Conservation (phyloP, 2,797 vertebrate genomes). For the Myoxocephalus aenaeus region DNA sequence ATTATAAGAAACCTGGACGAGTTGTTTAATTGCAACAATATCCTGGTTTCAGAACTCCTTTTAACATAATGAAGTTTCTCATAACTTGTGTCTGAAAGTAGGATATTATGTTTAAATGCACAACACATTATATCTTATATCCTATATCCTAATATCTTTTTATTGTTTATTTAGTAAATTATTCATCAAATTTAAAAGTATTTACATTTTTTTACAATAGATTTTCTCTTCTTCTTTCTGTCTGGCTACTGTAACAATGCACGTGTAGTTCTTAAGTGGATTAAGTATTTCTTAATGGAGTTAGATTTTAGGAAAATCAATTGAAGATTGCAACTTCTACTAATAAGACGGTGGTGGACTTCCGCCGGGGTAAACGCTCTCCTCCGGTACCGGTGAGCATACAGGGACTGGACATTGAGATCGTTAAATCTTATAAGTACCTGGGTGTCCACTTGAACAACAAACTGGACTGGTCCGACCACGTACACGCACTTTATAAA, state of each 20-base stretch:
- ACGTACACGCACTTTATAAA: too few relatives aligned
- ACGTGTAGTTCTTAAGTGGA: background rate
- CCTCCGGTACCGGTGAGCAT: too few relatives aligned
- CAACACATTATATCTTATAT: background rate
- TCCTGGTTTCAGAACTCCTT: background rate
- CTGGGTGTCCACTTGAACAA: too few relatives aligned
- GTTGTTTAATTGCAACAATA: background rate
- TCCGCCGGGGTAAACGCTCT: too few relatives aligned
- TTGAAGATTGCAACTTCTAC: background rate
- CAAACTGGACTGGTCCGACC: too few relatives aligned
- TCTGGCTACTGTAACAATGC: background rate
- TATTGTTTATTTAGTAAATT: background rate
- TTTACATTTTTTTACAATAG: background rate
- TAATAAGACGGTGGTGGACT: too few relatives aligned
- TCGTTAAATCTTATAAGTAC: too few relatives aligned
- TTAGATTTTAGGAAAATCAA: background rate
- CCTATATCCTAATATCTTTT: background rate
- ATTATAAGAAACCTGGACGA: background rate
- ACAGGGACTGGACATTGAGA: too few relatives aligned
- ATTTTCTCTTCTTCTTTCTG: constrained; percentile 6
- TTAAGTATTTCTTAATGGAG: background rate
- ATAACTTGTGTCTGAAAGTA: background rate
- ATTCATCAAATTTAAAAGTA: background rate
- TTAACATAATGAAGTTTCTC: background rate
- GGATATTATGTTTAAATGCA: background rate